phyloP scores from a whole-genome alignment of 2,797 vertebrate species.

The Dryobates pubescens region DNA sequence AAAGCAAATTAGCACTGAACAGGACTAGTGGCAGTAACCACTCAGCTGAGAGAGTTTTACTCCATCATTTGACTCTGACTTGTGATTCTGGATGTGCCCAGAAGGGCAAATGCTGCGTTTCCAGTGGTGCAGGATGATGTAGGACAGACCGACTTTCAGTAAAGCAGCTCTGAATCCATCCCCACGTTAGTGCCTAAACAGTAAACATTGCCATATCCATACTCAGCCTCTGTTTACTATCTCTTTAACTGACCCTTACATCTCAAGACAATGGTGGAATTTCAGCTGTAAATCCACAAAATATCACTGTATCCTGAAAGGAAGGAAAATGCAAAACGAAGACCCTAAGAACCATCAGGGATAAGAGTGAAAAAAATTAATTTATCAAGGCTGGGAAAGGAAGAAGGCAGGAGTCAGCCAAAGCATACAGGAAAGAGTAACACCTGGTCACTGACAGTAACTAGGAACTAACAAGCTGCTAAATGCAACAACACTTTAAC shows the following conservation, averaged over 20 bases:
- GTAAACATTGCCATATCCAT: not conserved
- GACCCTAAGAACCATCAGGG: not conserved
- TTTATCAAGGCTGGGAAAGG: constrained; percentile 7
- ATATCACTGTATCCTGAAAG: not conserved
- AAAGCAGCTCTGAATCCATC: not conserved
- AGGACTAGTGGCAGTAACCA: not conserved
- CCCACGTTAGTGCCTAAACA: not conserved
- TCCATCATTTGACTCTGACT: not conserved
- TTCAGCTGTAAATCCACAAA: not conserved
- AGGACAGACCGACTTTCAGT: not conserved
- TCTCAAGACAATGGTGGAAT: not conserved
- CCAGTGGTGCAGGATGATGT: not conserved
- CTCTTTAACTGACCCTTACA: not conserved
- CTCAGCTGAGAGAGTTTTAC: not conserved
- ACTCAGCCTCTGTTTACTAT: not conserved
- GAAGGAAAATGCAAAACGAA: constrained; percentile 7
- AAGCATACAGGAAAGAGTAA: constrained; percentile 3
- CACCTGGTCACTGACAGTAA: constrained; percentile 27
- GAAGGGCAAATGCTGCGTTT: not conserved
- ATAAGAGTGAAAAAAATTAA: constrained; percentile 31
- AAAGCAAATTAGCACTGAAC: not conserved
- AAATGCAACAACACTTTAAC: constrained; percentile 24
- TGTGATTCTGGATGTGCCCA: not conserved
- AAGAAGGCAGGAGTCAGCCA: not conserved
- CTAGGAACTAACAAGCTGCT: not conserved